Conservation (phyloP, 2,113 vertebrate species). For the Chaenogobius annularis region DNA sequence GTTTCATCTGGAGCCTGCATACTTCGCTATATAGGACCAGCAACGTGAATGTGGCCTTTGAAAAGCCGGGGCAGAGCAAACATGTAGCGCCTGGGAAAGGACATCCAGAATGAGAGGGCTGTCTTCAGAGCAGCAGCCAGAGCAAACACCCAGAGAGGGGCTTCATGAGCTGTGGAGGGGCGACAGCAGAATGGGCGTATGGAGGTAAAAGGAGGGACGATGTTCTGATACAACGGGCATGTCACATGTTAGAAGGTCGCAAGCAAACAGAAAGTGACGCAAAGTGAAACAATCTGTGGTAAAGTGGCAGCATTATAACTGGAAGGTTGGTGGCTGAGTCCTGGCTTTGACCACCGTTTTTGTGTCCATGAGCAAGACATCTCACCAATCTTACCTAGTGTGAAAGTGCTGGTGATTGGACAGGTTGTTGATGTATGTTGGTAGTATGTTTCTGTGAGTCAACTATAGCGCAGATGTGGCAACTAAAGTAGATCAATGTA, state of each 20-base stretch:
- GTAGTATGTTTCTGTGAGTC: no score
- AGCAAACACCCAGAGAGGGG: conserved; percentile 68
- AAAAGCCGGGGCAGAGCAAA: conserved; percentile 66
- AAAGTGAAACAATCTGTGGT: not conserved
- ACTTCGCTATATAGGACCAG: conserved; percentile 53
- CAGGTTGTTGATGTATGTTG: no score
- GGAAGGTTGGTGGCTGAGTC: not conserved
- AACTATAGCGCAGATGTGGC: no score
- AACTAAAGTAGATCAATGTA: no score
- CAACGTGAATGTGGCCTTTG: conserved; percentile 73
- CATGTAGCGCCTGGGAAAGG: conserved; percentile 72
- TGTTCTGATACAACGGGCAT: conserved; percentile 14
- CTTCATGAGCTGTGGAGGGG: conserved; percentile 38
- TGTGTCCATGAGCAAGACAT: no score
- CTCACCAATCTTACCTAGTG: no score
- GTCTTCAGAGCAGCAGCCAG: conserved; percentile 68
- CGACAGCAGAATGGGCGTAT: conserved; percentile 13
- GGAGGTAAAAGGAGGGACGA: conserved; percentile 22
- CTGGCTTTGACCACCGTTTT: not conserved
- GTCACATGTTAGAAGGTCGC: conserved; percentile 5
- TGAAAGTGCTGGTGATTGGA: no score
- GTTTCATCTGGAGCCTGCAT: conserved; percentile 46
- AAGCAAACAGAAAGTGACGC: conserved; percentile 2
- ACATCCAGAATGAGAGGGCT: conserved; percentile 63
- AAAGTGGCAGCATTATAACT: not conserved